Conservation (phyloP, 2,113 vertebrate genomes). For the Gasterosteus nipponicus region DNA sequence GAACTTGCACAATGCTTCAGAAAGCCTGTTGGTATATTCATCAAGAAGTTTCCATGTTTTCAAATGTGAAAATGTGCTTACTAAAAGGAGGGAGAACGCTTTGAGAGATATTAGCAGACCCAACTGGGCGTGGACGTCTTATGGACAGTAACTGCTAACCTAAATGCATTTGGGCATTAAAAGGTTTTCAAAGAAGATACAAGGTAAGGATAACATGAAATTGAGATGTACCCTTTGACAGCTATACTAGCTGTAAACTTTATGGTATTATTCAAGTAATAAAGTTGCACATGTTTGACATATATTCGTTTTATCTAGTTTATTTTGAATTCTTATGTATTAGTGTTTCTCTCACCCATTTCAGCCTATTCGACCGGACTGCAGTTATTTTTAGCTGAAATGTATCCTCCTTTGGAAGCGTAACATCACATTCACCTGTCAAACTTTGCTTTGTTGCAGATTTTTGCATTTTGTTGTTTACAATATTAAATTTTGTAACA, state of each 20-base stretch:
- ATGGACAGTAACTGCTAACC: slow-evolving; percentile 26
- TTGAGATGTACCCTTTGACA: slow-evolving; percentile 36
- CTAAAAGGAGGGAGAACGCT: neutral
- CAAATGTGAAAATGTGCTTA: slow-evolving; percentile 10
- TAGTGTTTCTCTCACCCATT: slow-evolving; percentile 17
- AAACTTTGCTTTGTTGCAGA: slow-evolving; percentile 42
- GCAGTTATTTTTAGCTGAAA: slow-evolving; percentile 21
- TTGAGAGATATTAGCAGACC: neutral
- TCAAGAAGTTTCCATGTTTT: neutral
- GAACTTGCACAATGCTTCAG: neutral
- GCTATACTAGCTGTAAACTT: slow-evolving; percentile 37
- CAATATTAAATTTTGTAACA: slow-evolving; percentile 72
- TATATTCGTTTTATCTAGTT: slow-evolving; percentile 18
- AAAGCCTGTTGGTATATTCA: neutral
- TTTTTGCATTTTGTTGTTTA: slow-evolving; percentile 61
- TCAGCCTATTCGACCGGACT: slow-evolving; percentile 8
- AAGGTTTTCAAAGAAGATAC: slow-evolving; percentile 20
- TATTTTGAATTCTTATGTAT: slow-evolving; percentile 26
- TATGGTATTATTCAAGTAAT: slow-evolving; percentile 9
- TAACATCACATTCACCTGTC: slow-evolving; percentile 38
- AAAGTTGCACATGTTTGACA: slow-evolving; percentile 36
- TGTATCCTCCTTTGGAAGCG: slow-evolving; percentile 29
- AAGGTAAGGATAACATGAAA: slow-evolving; percentile 14
- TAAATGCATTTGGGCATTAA: slow-evolving; percentile 64
- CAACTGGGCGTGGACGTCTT: neutral